Evolutionary conservation across 2,797 vertebrate genomes (phyloP).

Genomic region (Alosa sapidissima): DNA sequence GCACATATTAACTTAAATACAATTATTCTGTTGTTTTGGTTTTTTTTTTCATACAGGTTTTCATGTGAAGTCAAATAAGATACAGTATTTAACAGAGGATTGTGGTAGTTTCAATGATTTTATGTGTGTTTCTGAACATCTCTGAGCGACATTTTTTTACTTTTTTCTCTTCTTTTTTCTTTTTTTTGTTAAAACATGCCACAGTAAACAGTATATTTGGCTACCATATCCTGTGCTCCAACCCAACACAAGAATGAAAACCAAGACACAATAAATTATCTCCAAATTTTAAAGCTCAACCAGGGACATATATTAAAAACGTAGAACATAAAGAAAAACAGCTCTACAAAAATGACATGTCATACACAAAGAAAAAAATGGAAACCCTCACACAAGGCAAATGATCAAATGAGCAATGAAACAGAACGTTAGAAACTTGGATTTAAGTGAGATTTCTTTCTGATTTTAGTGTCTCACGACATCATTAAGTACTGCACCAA

Average conservation of each 20-base stretch:
- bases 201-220: constrained; percentile 96
- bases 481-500: constrained; percentile 88
- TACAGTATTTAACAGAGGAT: constrained; percentile 56
- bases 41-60: neutral
- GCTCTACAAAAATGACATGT: constrained; percentile 74
- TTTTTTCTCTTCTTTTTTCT: constrained; percentile 36
- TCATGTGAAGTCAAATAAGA: constrained; percentile 4
- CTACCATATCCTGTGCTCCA: constrained; percentile 84
- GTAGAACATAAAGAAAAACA: constrained; percentile 79
- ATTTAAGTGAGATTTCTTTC: constrained; percentile 82
- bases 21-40: constrained; percentile 37
- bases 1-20: constrained; percentile 81
- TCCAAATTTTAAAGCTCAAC: constrained; percentile 83
- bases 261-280: constrained; percentile 96
- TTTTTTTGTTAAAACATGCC: constrained; percentile 75
- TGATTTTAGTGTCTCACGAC: constrained; percentile 99
- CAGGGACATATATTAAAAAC: constrained; percentile 96
- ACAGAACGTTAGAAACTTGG: constrained; percentile 73
- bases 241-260: constrained; percentile 88
- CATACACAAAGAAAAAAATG: constrained; percentile 51
- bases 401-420: constrained; percentile 81
- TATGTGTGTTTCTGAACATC: constrained; percentile 78
- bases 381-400: constrained; percentile 81
- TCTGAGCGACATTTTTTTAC: constrained; percentile 50
- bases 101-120: constrained; percentile 65